Evolutionary conservation across 2,888 invertebrate species (phyloP), one percentile per base, ranked within the genome.

Genomic region (Erpobdella octoculata): DNA sequence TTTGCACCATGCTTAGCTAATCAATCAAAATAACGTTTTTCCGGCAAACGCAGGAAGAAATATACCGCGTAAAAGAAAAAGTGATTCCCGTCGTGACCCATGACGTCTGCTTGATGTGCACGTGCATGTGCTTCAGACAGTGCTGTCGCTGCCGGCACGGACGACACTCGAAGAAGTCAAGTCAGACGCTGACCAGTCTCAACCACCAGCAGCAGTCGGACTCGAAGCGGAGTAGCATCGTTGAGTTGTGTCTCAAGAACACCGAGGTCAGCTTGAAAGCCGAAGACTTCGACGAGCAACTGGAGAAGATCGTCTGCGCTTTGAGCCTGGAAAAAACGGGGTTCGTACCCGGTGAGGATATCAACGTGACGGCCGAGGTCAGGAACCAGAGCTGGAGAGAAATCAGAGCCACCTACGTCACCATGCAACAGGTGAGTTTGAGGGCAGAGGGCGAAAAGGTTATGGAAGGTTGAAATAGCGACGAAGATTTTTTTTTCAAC

Each of bases 341-440:
- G 6, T 77, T 72, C 68, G 77, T 77, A 15, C 76, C 77, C 6
- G 77, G 77, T 8, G 77, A 77, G 69, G 77, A 77, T 65, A 75
- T 77, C 65, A 77, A 76, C 72, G 73, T 77, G 28, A 75, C 76
- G 37, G 77, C 76, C 21, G 75, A 76, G 71, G 71, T 77, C 21
- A 72, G 72, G 59, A 77, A 77, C 72, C 61, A 68, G 28, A 77
- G 75, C 70, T 38, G 73, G 38, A 75, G 73, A 31, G 75, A 76
- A 33, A 75, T 77, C 36, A 72, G 73, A 2, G 53, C 75, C 9
- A 74, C 76, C 9, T 77, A 76, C 70, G 77, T 77, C 48, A 74
- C 75, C 53, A 73, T 77, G 75, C 76, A 77, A 67, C 77, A 77
- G 75, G 76, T 75, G 53, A 18, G 6, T 25, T 21, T 46, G n/a